Evolutionary conservation across 1,140 invertebrate genomes (phyloP), one percentile per base, ranked within the genome.

Genomic region (Cydia splendana): DNA sequence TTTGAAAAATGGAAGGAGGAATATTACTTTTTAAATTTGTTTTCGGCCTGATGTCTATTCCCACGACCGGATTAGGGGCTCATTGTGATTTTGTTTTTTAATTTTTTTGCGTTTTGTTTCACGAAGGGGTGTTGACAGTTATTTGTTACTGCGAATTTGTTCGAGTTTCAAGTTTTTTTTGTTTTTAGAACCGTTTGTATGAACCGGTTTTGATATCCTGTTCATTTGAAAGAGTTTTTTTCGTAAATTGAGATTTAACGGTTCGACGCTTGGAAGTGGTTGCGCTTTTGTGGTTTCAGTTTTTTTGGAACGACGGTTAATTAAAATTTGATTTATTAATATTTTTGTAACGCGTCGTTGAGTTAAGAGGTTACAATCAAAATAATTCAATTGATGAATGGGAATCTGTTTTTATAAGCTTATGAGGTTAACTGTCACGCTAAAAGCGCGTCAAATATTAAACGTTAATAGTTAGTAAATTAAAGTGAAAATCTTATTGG

Each of bases 21-120:
- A 88, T 91, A 93, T 92, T 92, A 90, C 89, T 86, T 91, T 93
- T 93, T 91, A 92, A 92, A 92, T 92, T 93, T 92, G 91, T 92
- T 92, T 91, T 89, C 86, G 90, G 89, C 90, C 91, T 91, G 87
- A 89, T 91, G 90, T 89, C 84, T 85, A 87, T 88, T 93, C 91
- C 91, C 91, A 93, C 91, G 91, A 87, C 86, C 78, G 91, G 91
- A 90, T 91, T 93, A 91, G 87, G 91, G 90, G 84, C 82, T 87
- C 87, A 84, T 89, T 91, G 86, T 88, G 87, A 91, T 90, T 91
- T 89, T 83, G 87, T 91, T 89, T 91, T 88, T 88, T 86, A 85
- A 83, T 87, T 90, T 91, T 90, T 91, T 87, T 84, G 77, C 84
- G 83, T 84, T 87, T 93, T 92, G 89, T 91, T 93, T 93, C 90